phyloP scores from a whole-genome alignment of 1,140 invertebrate genomes.

The Ephestia elutella region DNA sequence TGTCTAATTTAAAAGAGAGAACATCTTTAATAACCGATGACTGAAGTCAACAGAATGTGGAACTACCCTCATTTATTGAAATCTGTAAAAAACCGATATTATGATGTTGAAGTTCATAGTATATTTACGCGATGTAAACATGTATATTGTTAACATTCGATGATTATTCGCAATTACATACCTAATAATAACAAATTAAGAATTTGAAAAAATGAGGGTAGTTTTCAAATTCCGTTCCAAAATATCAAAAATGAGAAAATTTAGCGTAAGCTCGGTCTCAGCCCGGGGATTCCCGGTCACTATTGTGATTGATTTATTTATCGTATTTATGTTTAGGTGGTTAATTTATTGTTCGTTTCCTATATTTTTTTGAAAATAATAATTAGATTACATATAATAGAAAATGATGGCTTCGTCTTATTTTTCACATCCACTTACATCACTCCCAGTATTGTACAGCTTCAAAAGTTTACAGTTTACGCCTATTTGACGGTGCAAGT shows the following conservation, averaged over 20 bases:
- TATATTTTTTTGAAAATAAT: constrained; percentile 65
- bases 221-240: background rate
- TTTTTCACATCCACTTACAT: background rate
- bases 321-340: constrained; percentile 50
- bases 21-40: background rate
- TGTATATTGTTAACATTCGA: too few species aligned
- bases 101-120: too few species aligned
- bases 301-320: constrained; percentile 46
- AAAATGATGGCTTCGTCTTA: constrained; percentile 15
- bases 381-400: constrained; percentile 53
- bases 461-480: too few species aligned
- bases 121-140: too few species aligned
- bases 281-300: background rate
- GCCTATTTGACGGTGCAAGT: too few species aligned
- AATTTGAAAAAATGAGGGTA: too few species aligned
- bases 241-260: too few species aligned
- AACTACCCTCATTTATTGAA: background rate
- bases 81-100: too few species aligned
- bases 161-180: too few species aligned
- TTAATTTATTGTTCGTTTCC: constrained; percentile 64
- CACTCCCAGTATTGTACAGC: too few species aligned
- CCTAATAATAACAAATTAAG: too few species aligned
- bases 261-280: background rate
- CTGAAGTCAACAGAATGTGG: constrained; percentile 6
- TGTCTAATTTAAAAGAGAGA: background rate